These are phyloP conservation scores for Cydia strobilella DNA, from an alignment of 1,140 invertebrate genomes.

Conservation along the genomic window DNA sequence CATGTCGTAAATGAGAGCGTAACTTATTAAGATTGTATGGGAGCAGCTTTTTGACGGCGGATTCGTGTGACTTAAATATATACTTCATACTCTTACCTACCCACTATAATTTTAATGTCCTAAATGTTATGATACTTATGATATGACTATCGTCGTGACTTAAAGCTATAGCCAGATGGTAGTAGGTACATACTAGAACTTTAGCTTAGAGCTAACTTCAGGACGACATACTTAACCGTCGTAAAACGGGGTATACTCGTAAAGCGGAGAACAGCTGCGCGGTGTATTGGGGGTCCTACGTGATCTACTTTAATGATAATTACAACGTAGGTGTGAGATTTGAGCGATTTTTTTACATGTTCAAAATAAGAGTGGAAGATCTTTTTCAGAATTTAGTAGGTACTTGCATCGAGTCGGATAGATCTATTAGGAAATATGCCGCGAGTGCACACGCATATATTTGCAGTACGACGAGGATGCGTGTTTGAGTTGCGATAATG, in stretches of 20 bases:
- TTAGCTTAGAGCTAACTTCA: background rate
- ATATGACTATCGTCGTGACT: background rate
- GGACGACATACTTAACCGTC: constrained; percentile 15
- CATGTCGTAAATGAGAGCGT: no score
- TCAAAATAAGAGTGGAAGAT: background rate
- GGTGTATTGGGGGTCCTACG: constrained; percentile 35
- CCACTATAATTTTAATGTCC: background rate
- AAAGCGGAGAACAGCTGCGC: constrained; percentile 52
- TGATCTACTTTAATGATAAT: constrained; percentile 56
- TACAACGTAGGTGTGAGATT: constrained; percentile 42
- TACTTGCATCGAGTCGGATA: no score
- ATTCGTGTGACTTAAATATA: no score
- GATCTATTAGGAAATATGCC: no score
- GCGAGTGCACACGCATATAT: no score
- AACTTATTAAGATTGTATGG: no score
- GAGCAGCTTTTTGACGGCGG: no score
- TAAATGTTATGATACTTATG: background rate
- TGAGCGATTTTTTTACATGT: constrained; percentile 45
- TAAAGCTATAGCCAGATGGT: background rate
- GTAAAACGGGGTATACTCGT: constrained; percentile 57
- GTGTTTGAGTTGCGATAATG: no score
- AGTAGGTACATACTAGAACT: background rate
- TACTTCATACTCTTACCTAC: background rate
- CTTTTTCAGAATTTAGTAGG: no score
- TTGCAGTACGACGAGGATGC: no score